phyloP scores from a whole-genome alignment of 2,113 vertebrate species.

The Ariopsis seemanni region DNA sequence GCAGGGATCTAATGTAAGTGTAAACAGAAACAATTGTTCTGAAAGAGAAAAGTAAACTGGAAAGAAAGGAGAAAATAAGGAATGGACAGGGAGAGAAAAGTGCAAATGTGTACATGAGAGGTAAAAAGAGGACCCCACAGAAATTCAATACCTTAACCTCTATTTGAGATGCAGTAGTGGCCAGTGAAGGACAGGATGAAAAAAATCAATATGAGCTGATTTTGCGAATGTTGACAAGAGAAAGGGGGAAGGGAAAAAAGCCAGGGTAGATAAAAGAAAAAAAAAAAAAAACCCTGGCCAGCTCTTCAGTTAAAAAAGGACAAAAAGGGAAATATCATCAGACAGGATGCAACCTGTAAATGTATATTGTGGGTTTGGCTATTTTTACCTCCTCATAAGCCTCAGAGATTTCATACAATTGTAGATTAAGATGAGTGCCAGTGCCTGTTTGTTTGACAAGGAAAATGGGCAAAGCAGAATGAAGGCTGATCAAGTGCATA shows the following conservation, averaged over 20 bases:
- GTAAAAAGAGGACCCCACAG: slow-evolving; percentile 49
- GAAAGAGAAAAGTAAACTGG: slow-evolving; percentile 23
- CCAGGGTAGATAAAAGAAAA: slow-evolving; percentile 19
- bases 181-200: slow-evolving; percentile 72
- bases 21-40: neutral
- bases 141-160: slow-evolving; percentile 79
- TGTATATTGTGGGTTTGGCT: neutral
- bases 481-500: neutral
- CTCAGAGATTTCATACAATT: neutral
- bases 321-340: neutral
- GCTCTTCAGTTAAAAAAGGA: slow-evolving; percentile 1
- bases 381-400: neutral
- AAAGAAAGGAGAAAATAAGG: slow-evolving; percentile 16
- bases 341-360: neutral
- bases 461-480: neutral
- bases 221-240: slow-evolving; percentile 58
- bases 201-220: slow-evolving; percentile 81
- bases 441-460: neutral
- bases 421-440: neutral
- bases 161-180: slow-evolving; percentile 69
- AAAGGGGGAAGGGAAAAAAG: slow-evolving; percentile 58
- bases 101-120: slow-evolving; percentile 39
- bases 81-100: slow-evolving; percentile 16
- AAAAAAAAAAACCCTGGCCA: neutral
- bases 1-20: neutral